Base-by-base conservation (phyloP, 2,113 vertebrate species). In the Notiomystis cincta region DNA sequence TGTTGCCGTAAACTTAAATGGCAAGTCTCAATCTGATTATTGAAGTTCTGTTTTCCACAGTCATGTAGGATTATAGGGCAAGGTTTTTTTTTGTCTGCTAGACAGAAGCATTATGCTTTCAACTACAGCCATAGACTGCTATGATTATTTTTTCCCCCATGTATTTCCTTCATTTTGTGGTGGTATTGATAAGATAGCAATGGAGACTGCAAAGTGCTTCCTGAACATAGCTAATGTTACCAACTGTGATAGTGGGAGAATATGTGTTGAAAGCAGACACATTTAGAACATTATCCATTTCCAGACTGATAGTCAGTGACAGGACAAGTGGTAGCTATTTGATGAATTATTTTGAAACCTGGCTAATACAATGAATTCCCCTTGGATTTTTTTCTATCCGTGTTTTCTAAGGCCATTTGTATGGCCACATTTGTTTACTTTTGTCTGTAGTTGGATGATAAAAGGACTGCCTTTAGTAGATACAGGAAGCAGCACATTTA, bases 11-110 rank as follows among this genome's bases (percentile, higher is more conserved):
- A 91, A 96, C 76, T 84, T 94, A 96, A 98, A 97, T 93, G 97
- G 92, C 90, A 95, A 92, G 35, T 91, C 95, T 95, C 97, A 97
- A 84, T 83, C 86, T 96, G 95, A 77, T 95, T 95, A 97, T 97
- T 96, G 93, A 95, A 96, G 66, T 93, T 96, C 92, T 94, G 69
- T 62, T 93, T 97, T 90, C 87, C 40, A 53, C 69, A 95, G 65
- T 82, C 54, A 22, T 83, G 64, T 60, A 60, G 60, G 82, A 91
- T 95, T 87, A 83, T 45, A 93, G 89, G 62, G 76, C 84, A 95
- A 96, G n/a, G 22, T 40, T 79, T 7, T 48, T 72, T 76, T 94
- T 82, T 82, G 30, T 92, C 82, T 95, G 92, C 82, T 89, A 89
- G 83, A 92, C 75, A 95, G 82, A 94, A 85, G 42, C 64, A 84